Evolutionary conservation across 2,888 invertebrate genomes (phyloP), one percentile per base, ranked within the genome.

Genomic region (Oegoconia quadripuncta): DNA sequence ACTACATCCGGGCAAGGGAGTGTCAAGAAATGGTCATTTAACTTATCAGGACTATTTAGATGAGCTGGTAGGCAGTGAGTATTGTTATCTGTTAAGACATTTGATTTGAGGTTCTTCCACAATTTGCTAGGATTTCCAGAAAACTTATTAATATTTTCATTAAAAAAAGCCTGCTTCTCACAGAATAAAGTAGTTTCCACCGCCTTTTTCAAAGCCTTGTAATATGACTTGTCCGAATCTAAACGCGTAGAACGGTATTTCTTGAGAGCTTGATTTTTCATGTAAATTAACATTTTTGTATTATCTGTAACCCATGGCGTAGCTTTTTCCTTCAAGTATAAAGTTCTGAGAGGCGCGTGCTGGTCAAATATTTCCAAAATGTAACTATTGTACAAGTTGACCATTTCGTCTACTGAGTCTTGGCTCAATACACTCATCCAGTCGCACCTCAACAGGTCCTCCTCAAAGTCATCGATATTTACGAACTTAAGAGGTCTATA

Each of bases 91-190:
- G 16, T 16, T 5, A 37, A 2, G 2, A 30, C 27, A 1, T 17
- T 20, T 6, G 23, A 25, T 38, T 42, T 46, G 1, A 48, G 17
- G 20, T 48, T 40, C 27, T 44, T 47, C 50, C 42, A 44, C 2
- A 48, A 12, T 6, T 8, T 11, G 1, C 30, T 34, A 8, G 44
- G 34, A 9, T 42, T 40, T 8, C 36, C 26, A 5, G 32, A 15
- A 11, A 42, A 26, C 3, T 17, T 11, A 12, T 41, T 42, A 15
- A 50, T 41, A 6, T 39, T 8, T 14, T 37, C 9, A n/a, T 39
- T 20, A 37, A 43, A 46, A 34, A 38, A 46, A 3, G 41, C 41
- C 3, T n/a, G 15, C 20, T 40, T 44, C 27, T 44, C 40, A 4
- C 17, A 18, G 33, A 20, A 32, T 3, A 33, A 25, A 15, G 44